Evolutionary conservation across 2,888 invertebrate genomes (phyloP).

Genomic region (Mesorhabditis spiculigera): DNA sequence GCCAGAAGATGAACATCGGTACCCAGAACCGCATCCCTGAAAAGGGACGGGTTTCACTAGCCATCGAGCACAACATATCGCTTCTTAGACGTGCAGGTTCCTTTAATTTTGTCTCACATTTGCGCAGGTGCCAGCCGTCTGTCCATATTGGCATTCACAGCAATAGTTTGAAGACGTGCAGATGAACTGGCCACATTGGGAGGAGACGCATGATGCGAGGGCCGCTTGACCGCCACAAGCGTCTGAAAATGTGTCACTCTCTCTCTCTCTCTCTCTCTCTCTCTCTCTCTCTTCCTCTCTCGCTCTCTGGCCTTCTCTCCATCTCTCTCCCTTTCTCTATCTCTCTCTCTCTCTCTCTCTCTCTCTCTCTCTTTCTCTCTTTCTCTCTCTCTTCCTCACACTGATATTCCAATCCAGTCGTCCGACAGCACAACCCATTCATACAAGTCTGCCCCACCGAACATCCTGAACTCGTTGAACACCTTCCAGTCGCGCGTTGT

Average conservation of each 20-base stretch:
- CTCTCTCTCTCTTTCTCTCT: too few species aligned
- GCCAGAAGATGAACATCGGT: conserved; percentile 30
- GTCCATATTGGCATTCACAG: conserved; percentile 47
- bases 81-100: not conserved
- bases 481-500: conserved; percentile 32
- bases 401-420: conserved; percentile 41
- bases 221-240: conserved; percentile 48
- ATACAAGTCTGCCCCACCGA: conserved; percentile 36
- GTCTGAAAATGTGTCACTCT: conserved; percentile 22
- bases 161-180: conserved; percentile 50
- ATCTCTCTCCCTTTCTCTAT: too few species aligned
- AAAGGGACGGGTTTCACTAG: conserved; percentile 7
- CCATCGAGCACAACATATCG: not conserved
- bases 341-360: too few species aligned
- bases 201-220: conserved; percentile 31
- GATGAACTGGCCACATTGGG: conserved; percentile 26
- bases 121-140: conserved; percentile 37
- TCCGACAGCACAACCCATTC: conserved; percentile 45
- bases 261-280: not conserved
- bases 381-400: not conserved
- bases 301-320: too few species aligned
- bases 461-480: conserved; percentile 34
- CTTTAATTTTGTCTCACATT: conserved; percentile 18
- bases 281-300: too few species aligned
- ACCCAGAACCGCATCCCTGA: conserved; percentile 42